Evolutionary conservation across 2,888 invertebrate species (phyloP), one percentile per base, ranked within the genome.

Genomic region (Morpho achilles): DNA sequence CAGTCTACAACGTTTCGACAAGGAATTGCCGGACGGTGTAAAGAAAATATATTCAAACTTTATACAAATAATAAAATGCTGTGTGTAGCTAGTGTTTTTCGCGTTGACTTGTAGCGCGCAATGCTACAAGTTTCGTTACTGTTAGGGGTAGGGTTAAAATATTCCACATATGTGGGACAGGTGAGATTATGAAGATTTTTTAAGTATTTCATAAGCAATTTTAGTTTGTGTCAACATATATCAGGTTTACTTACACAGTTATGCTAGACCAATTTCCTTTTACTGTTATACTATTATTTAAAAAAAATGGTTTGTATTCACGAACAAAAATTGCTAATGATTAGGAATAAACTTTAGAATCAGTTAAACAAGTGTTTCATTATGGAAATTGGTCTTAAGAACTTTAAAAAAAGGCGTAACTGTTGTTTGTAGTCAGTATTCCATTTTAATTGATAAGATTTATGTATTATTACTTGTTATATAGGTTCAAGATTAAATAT

Each of bases 401-500:
- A 56, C 49, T 16, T 16, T 16, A 16, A 16, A 16, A 16, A 16
- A 16, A 16, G 16, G 52, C 47, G 47, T 32, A 16, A 45, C 41
- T 60, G 52, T 50, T 53, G 49, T 43, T 57, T 48, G 53, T 45
- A 53, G 41, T 53, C 2, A 39, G 49, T 53, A 7, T 44, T 41
- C 39, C 7, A 0, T 43, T 43, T 16, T 8, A 42, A 42, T 3
- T 16, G 41, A 46, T 42, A 50, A 47, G 40, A 47, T 50, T 49
- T 16, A 41, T 9, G 53, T 16, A 1, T 8, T 7, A 52, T 44
- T 48, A 8, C 47, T 76, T 76, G 69, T 69, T 67, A 70, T 78
- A 60, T 90, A 99, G 99, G 99, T 99, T 99, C 93, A 98, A 98
- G 90, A 94, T 96, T 71, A 99, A 99, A 91, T 99, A 99, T 79